Base-by-base conservation (phyloP, 2,888 invertebrate species). In the Sycophila texana region DNA sequence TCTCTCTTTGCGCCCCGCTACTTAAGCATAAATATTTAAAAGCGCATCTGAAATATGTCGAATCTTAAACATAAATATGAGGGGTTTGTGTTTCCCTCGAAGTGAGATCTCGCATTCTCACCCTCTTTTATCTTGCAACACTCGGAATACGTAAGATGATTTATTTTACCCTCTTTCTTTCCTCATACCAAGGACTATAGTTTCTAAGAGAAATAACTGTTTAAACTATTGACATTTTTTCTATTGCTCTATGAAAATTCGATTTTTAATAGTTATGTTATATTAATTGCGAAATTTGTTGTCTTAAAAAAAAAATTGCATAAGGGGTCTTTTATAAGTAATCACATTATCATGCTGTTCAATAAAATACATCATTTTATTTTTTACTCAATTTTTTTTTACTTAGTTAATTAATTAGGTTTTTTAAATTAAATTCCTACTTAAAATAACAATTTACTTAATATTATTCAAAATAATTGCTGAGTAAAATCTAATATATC, bases 11-110 rank as follows among this genome's bases (percentile, higher is more conserved):
- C 78, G 77, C 81, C 82, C 82, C 81, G 83, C 86, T 85, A 81
- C 85, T 83, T 81, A 79, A 82, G 82, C 83, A 88, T 89, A 86
- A 89, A 90, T 90, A 90, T 90, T 90, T 88, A 88, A 89, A 88
- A 86, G 86, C 87, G 86, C 88, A 88, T 90, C 89, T 89, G 88
- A 89, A 89, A 89, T 89, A 90, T 89, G 89, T 89, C 89, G 89
- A 89, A 88, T 89, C 88, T 85, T 84, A 86, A 85, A 85, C 88
- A 89, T 89, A 89, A 90, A 90, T 87, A 89, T 84, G 83, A 83
- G 39, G 86, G 83, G 47, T 55, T 73, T 22, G 58, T 63, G 49
- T 47, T 77, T 74, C 65, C 73, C 58, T 60, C 47, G 58, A 63
- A 70, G 53, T 55, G 57, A 18, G 39, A 57, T 4, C 53, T 65